Conservation (phyloP, 2,797 vertebrate genomes). For the Phataginus tetradactyla region DNA sequence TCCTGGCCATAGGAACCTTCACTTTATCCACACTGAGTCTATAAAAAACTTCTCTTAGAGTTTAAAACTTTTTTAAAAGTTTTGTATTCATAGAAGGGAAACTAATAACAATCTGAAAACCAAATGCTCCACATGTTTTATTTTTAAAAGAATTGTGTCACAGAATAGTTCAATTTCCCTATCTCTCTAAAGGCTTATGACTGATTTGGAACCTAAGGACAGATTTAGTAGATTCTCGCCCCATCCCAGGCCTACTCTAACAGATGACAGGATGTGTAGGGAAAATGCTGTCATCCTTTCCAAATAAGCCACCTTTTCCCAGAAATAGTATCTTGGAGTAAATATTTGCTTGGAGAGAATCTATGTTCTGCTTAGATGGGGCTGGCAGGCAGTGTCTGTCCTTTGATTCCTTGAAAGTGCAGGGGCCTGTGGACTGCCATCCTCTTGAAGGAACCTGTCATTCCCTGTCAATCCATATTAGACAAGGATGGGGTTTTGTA, state of each 20-base stretch:
- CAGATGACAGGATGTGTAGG: not conserved
- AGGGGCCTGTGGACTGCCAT: not conserved
- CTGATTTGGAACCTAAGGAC: not conserved
- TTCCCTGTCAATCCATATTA: slow-evolving; percentile 63
- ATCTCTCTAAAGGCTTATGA: slow-evolving; percentile 48
- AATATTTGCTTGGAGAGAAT: slow-evolving; percentile 50
- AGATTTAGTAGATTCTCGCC: not conserved
- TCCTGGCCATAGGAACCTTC: too few species aligned
- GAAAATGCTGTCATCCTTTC: slow-evolving; percentile 26
- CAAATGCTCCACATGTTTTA: not conserved
- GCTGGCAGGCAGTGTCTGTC: slow-evolving; percentile 5
- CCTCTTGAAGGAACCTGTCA: slow-evolving; percentile 39
- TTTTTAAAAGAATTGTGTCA: not conserved
- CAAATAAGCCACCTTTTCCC: slow-evolving; percentile 50
- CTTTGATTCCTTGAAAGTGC: slow-evolving; percentile 19
- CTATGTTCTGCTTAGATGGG: not conserved
- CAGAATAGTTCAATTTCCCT: not conserved
- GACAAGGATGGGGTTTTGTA: slow-evolving; percentile 62
- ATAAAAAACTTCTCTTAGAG: not conserved
- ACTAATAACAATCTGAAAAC: slow-evolving; percentile 68
- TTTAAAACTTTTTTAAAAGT: not conserved
- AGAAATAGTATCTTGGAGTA: slow-evolving; percentile 62
- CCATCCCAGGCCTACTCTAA: not conserved
- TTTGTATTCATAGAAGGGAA: not conserved
- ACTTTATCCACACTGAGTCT: not conserved